A percentile compares a stretch with the other conserved stretches of the same genome.
phyloP scores from a whole-genome alignment of 2,113 vertebrate genomes.

The Phalacrocorax pelagicus region DNA sequence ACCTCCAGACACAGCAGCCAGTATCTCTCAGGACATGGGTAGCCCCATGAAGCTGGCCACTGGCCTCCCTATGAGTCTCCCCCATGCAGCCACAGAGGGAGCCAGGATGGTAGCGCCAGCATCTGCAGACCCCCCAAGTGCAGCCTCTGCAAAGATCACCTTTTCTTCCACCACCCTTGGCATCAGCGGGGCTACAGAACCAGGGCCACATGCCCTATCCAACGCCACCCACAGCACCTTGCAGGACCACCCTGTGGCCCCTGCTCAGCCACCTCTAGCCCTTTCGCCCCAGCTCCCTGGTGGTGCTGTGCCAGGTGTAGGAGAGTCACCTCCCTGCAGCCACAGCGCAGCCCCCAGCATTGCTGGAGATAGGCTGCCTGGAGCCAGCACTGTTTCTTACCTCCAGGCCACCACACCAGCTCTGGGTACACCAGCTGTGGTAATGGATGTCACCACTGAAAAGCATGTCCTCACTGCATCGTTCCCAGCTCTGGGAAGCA shows the following conservation, averaged over 20 bases:
- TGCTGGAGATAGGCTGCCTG: background rate
- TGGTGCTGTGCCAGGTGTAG: background rate
- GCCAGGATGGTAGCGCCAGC: background rate
- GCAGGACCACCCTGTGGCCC: background rate
- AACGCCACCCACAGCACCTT: fast-evolving
- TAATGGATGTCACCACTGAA: background rate
- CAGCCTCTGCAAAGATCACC: background rate
- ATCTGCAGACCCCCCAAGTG: fast-evolving
- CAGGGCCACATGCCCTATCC: background rate
- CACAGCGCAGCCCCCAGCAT: fast-evolving
- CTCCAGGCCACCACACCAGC: background rate
- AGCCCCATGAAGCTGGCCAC: fast-evolving
- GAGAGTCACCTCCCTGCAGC: fast-evolving
- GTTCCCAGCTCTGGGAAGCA: background rate
- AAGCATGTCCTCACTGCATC: fast-evolving
- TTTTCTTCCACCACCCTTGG: background rate
- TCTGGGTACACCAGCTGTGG: fast-evolving
- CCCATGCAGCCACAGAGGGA: fast-evolving
- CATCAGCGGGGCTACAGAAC: background rate
- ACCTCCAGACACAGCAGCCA: background rate
- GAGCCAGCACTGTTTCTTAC: fast-evolving
- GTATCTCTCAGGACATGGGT: fast-evolving
- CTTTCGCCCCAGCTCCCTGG: fast-evolving
- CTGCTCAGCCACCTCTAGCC: background rate
- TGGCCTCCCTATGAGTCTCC: fast-evolving